Evolutionary conservation across 2,113 vertebrate genomes (phyloP).

Genomic region (Phylloscopus whistleri): DNA sequence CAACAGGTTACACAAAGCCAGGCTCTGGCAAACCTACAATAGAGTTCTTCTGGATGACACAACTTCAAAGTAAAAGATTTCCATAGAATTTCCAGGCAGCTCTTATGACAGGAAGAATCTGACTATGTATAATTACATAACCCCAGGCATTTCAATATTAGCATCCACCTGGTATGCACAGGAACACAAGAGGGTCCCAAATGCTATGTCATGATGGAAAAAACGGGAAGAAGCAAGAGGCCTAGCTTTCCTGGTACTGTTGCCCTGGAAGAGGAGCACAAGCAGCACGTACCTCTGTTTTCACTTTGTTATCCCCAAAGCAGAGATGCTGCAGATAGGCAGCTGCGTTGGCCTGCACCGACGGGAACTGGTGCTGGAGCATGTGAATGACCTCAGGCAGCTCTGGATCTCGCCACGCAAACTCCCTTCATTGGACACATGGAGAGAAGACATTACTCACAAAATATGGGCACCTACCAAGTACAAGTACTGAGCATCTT

Average conservation of each 20-base stretch:
- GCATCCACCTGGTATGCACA: background rate
- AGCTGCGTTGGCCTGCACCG: slow-evolving; percentile 93
- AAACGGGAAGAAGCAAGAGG: background rate
- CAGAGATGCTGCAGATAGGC: slow-evolving; percentile 98
- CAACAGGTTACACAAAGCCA: background rate
- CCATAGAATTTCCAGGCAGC: background rate
- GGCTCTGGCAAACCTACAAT: background rate
- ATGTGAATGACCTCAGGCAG: slow-evolving; percentile 95
- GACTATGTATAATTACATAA: background rate
- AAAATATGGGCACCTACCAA: accelerated
- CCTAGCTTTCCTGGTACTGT: background rate
- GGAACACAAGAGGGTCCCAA: no score
- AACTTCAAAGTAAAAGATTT: background rate
- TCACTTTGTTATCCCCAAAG: slow-evolving; percentile 91
- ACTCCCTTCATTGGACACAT: slow-evolving; percentile 79
- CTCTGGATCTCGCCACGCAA: slow-evolving; percentile 95
- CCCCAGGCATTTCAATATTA: no score
- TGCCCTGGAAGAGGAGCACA: background rate
- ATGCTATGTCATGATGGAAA: accelerated
- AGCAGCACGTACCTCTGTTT: slow-evolving; percentile 80
- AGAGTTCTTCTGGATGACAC: background rate
- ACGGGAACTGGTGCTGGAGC: slow-evolving; percentile 97
- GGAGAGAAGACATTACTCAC: background rate
- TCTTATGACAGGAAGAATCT: background rate
- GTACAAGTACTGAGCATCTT: background rate